Evolutionary conservation across 2,888 invertebrate genomes (phyloP), one percentile per base, ranked within the genome.

Genomic region (Drosophila recens): DNA sequence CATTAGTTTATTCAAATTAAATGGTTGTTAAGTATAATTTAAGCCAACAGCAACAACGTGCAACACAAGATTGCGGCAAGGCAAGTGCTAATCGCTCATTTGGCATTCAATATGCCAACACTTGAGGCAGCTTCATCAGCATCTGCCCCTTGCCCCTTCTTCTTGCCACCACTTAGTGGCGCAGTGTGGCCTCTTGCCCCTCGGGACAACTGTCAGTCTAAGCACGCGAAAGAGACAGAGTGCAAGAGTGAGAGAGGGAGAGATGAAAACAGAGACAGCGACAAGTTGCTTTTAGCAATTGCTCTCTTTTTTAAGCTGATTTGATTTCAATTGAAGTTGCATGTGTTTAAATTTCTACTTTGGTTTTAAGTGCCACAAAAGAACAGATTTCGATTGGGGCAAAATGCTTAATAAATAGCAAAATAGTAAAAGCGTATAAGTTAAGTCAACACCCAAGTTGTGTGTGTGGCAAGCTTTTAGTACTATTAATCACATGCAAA

Each of bases 21-120:
- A 81, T 72, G 43, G 62, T 42, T 71, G 68, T 74, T 65, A 62
- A 67, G 63, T 64, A 67, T 72, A 68, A 75, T 69, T 75, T 67
- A 66, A 79, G 66, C 57, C 53, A n/a, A 33, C 38, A n/a, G 23
- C 43, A 38, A 45, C 75, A 57, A 59, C 36, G 51, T 57, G 43
- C 51, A 42, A 45, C 17, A 54, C 43, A 38, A 43, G 46, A 45
- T 52, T 20, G 34, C 56, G 71, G 67, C 72, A 27, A 27, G 68
- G 65, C 67, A 77, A 72, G 79, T 71, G 79, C 71, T 80, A 80
- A 80, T 82, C 82, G 74, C 82, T 80, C 82, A 80, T 80, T 82
- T 71, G 79, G 71, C 74, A 82, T 80, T 80, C 79, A 79, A 79
- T 81, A 82, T 78, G 79, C 67, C 66, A 56, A 49, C 53, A 48